Evolutionary conservation across 2,113 vertebrate species (phyloP), one percentile per base, ranked within the genome.

Genomic region (Copsychus sechellarum): DNA sequence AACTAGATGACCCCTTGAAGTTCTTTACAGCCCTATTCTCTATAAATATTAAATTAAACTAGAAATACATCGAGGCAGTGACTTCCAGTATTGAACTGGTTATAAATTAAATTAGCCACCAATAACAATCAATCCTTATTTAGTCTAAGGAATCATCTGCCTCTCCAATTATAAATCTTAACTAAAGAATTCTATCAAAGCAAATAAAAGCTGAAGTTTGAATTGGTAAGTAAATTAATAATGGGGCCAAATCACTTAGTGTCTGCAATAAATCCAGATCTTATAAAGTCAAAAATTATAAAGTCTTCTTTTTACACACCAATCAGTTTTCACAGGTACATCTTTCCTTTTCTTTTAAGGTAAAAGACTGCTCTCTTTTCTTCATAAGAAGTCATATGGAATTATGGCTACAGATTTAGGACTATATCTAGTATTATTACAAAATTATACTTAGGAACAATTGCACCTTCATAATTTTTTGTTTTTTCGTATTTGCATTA

Each of bases 41-140:
- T 65, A 88, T 61, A 86, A 94, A 88, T 93, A 90, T 50, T 86
- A 94, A 80, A 92, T 90, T 93, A 94, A 90, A 86, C 50, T 58
- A 77, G 38, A 85, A 95, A 95, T 83, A 73, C 28, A 71, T 91
- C 71, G 86, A 36, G 54, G 20, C 51, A 86, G 31, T 67, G 81
- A 83, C 84, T 90, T 42, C 83, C 50, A 70, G 34, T 86, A 88
- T 67, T 94, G 85, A 92, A 83, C 7, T 77, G 21, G 20, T 71
- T 81, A 73, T 91, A 95, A 91, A 95, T 92, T 58, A 95, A 80
- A 93, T 96, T 92, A 92, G 56, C 64, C 36, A 88, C 67, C 85
- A 88, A 91, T 95, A 95, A 86, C 90, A 94, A 96, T 95, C 78
- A 88, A 94, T 90, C 42, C 38, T 91, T 90, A 90, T 95, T 90